Base-by-base conservation (phyloP, 2,113 vertebrate species). In the Taurulus bubalis region DNA sequence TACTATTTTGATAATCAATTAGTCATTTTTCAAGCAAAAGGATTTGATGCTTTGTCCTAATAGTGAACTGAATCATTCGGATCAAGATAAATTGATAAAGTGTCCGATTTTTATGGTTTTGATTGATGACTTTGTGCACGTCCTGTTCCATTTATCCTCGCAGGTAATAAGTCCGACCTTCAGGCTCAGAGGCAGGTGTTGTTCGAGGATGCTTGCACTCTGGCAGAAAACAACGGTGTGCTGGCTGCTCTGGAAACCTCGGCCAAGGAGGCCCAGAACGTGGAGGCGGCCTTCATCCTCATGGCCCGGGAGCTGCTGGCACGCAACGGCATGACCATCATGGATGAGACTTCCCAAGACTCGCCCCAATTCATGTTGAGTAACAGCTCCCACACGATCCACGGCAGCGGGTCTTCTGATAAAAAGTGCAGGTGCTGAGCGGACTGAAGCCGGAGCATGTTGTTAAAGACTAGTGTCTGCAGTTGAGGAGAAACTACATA, bases 171-270 rank as follows among this genome's bases (percentile, higher is more conserved):
- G 79, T 95, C 96, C 0, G 98, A 99, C 78, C 92, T 97, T 0
- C 86, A 95, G 16, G 56, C 94, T 7, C 90, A 96, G 73, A 95
- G 98, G 26, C 95, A 96, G 2, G 97, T 99, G 36, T 84, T 96
- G 30, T 99, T 99, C 24, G 96, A 97, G 83, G 98, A 99, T 0
- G 97, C 97, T 14, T 99, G 98, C 88, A 95, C 95, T 0, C 86
- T 98, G 85, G 97, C 98, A 0, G 97, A 98, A 92, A 96, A 97
- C 73, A 83, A 96, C 0, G 88, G 94, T 15, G 94, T 97, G 63
- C 89, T 98, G 6, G 97, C 97, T 0, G 97, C 97, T 2, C 65
- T 99, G 87, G 98, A 99, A 88, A 99, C 98, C 0, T 99, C 98
- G 0, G 98, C 98, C 70, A 93, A 93, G 84, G 90, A 92, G 63